Evolutionary conservation across 2,797 vertebrate genomes (phyloP), one percentile per base, ranked within the genome.

Genomic region (Avahi laniger): DNA sequence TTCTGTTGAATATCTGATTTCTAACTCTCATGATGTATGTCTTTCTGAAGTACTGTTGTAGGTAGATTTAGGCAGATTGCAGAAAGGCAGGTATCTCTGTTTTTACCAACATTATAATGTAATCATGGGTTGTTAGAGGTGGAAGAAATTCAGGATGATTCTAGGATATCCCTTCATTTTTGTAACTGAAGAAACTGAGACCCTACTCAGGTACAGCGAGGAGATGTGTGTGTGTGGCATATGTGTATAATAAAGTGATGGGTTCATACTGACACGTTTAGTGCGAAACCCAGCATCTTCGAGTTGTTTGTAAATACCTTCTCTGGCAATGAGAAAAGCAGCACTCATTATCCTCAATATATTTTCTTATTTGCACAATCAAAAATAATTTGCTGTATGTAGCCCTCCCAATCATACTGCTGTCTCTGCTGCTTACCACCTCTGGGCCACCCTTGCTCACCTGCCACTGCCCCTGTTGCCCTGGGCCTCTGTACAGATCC

Each of bases 21-120:
- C 83, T 85, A 76, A 85, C 38, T 93, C 65, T 80, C 38, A 67
- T 54, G 54, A n/a, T 61, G 38, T 12, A 14, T 30, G 26, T 79
- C 20, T 82, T 91, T 85, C 52, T 93, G 52, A 78, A 89, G 12
- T 83, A 72, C 15, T 91, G 22, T 65, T 96, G 93, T 70, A 46
- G 28, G 7, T 63, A 86, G 65, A 20, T 76, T 72, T 89, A 88
- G 59, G 46, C 61, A 85, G 54, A 82, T 91, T 81, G 15, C 26
- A 78, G 86, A 94, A 97, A 95, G 48, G 28, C 57, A 4, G 57
- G 3, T 80, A 50, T 89, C n/a, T 87, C 57, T 93, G 65, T 81
- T 17, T 96, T 94, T 94, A 18, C 81, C 65, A 50, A 12, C 46
- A 43, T 79, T 89, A 50, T 87, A 5, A 20, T 95, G 22, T 94